Conservation (phyloP, 2,113 vertebrate genomes). For the Pandion haliaetus region DNA sequence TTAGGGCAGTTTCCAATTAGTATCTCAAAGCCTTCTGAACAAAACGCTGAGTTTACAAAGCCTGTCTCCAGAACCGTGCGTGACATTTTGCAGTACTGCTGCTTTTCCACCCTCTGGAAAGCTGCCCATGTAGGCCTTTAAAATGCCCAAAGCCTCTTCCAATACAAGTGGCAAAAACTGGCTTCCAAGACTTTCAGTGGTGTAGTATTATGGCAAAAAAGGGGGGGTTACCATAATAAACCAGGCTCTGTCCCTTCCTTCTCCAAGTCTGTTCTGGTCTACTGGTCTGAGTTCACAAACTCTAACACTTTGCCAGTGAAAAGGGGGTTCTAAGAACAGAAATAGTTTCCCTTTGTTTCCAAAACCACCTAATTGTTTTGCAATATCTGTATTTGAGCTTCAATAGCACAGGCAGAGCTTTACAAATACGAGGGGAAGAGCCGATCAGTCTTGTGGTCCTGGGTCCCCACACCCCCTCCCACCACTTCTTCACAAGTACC, state of each 20-base stretch:
- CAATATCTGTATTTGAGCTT: not conserved
- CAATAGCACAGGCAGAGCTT: not conserved
- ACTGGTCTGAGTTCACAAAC: not conserved
- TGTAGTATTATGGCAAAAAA: too few species aligned
- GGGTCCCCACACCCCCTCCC: too few species aligned
- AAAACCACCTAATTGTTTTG: not conserved
- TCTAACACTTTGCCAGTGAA: not conserved
- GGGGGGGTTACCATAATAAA: too few species aligned
- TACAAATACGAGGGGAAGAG: accelerated
- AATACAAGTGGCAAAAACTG: not conserved
- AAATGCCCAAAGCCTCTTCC: not conserved
- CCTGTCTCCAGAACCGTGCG: not conserved
- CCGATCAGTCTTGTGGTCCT: not conserved
- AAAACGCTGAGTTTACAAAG: accelerated
- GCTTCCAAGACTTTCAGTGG: not conserved
- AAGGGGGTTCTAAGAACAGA: not conserved
- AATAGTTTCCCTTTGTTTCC: not conserved
- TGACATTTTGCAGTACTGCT: not conserved
- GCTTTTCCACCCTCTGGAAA: not conserved
- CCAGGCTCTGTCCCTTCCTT: not conserved
- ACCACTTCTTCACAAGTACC: too few species aligned
- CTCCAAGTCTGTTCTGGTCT: not conserved
- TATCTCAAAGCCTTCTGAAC: not conserved
- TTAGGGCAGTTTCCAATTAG: not conserved
- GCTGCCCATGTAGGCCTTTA: not conserved